Evolutionary conservation across 2,888 invertebrate genomes (phyloP), one percentile per base, ranked within the genome.

Genomic region (Parapristionchus giblindavisi): DNA sequence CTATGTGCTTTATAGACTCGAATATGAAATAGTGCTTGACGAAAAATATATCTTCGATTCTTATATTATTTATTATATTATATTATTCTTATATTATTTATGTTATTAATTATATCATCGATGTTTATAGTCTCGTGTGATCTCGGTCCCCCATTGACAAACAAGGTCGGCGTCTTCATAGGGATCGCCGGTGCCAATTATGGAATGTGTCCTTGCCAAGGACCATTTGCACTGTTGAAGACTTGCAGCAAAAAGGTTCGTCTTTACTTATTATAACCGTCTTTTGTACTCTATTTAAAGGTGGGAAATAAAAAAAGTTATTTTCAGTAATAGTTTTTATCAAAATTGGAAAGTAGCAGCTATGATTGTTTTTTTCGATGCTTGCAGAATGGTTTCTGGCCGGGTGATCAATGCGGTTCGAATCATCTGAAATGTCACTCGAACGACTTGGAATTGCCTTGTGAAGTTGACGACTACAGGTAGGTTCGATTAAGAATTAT

Each of bases 111-210:
- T n/a, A n/a, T n/a, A n/a, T n/a, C n/a, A n/a, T n/a, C n/a, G n/a
- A n/a, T n/a, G n/a, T n/a, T n/a, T n/a, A n/a, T n/a, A n/a, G n/a
- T n/a, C n/a, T 66, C 52, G 14, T 84, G 84, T 66, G 66, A 79
- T 32, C 71, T 84, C 14, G 82, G 83, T 36, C 65, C 56, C 29
- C 78, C 83, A 34, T 54, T 84, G 71, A 76, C 74, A 8, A 66
- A 48, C n/a, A 74, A 76, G 58, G 76, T 82, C 14, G 65, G 79
- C 58, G 81, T 75, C 1, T 81, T 84, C 71, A 58, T 84, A 27
- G 84, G 80, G 24, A 81, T 84, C 40, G 77, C 84, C 29, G 83
- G 83, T 29, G 83, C 80, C 48, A 84, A 84, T 61, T 82, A 78
- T 43, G 84, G 84, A 40, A 73, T 84, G 38, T 84, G 84, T 65